Evolutionary conservation across 2,113 vertebrate genomes (phyloP).

Genomic region (Tychaedon coryphoeus): DNA sequence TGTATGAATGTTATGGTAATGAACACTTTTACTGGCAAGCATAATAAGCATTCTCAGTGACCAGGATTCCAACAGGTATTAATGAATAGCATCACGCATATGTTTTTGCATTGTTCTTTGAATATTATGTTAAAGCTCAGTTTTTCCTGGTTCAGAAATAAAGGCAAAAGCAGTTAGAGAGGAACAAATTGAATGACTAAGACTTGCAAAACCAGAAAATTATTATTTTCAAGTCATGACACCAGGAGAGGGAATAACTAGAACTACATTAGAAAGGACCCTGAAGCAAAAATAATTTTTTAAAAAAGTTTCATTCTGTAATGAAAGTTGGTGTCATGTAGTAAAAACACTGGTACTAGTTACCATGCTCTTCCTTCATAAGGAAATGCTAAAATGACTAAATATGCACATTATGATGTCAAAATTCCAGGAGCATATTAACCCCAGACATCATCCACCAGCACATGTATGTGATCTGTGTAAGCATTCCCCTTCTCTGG

Average conservation of each 20-base stretch:
- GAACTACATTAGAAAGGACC: neutral
- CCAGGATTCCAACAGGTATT: neutral
- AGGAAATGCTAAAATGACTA: neutral
- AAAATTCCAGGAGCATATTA: neutral
- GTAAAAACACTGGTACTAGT: neutral
- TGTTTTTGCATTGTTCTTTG: neutral
- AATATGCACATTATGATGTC: neutral
- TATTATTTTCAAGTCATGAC: neutral
- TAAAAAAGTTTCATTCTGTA: fast-evolving
- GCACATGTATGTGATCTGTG: neutral
- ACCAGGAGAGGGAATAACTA: fast-evolving
- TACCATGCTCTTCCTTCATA: neutral
- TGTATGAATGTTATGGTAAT: neutral
- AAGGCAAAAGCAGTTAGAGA: neutral
- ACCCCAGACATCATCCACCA: neutral
- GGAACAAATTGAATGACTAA: neutral
- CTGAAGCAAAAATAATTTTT: neutral
- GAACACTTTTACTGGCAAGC: neutral
- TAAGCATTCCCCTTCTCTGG: neutral
- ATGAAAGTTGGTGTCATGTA: neutral
- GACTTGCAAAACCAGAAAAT: neutral
- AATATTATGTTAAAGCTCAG: neutral
- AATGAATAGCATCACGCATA: neutral
- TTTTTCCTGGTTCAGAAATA: neutral
- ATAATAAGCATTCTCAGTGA: neutral